A percentile compares a stretch with the other conserved stretches of the same genome.
These are phyloP conservation scores for Dryomyza anilis DNA, from an alignment of 2,888 invertebrate species.

Conservation along the genomic window DNA sequence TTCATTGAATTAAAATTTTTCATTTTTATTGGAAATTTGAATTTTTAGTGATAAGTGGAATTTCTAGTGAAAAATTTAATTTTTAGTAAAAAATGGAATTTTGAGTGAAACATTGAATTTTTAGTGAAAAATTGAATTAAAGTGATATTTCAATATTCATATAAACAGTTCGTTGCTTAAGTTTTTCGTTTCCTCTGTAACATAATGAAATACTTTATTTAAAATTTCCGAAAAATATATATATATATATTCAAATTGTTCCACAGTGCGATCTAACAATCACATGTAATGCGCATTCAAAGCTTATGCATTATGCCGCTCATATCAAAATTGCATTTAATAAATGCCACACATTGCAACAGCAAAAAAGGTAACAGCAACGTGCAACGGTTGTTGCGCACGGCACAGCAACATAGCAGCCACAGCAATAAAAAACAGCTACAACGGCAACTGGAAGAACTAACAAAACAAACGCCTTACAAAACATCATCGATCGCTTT, in stretches of 20 bases:
- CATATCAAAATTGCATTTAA: not conserved
- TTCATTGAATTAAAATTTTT: too few species aligned
- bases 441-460: not conserved
- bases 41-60: too few species aligned
- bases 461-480: not conserved
- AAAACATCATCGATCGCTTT: slow-evolving; percentile 22
- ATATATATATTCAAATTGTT: not conserved
- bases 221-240: too few species aligned
- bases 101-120: too few species aligned
- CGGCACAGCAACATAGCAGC: not conserved
- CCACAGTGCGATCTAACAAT: too few species aligned
- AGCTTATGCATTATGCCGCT: too few species aligned
- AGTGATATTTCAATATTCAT: too few species aligned
- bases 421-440: not conserved
- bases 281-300: too few species aligned
- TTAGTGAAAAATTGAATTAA: too few species aligned
- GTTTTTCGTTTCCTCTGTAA: not conserved
- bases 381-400: not conserved
- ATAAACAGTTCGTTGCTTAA: not conserved
- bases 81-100: too few species aligned
- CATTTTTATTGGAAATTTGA: too few species aligned
- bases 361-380: not conserved
- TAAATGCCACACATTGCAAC: not conserved
- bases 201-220: not conserved
- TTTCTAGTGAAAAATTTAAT: too few species aligned